Evolutionary conservation across 2,888 invertebrate genomes (phyloP), one percentile per base, ranked within the genome.

Genomic region (Heliconius charithonia): DNA sequence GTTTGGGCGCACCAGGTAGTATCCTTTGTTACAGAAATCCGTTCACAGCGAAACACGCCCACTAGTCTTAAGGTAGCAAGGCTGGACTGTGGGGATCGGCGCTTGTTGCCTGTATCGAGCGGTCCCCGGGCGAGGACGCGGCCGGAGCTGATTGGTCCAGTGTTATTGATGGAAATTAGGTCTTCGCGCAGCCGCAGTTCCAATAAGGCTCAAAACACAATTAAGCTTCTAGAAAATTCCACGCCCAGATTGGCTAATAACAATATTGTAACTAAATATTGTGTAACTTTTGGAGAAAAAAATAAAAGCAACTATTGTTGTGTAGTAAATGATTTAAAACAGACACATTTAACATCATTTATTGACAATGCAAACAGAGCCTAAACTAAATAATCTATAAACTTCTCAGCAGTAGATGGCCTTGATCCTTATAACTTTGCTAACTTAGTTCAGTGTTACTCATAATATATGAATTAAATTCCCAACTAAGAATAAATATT

Each of bases 41-140:
- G 25, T 63, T 25, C 13, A 19, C 71, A 56, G 41, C 27, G 16
- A 41, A 41, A 74, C 73, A 45, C 62, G 45, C 10, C 65, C 22
- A 25, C 41, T 65, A 65, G 27, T 22, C 25, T 32, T 22, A 7
- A 63, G 63, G 27, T 74, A 27, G 22, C 62, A 22, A 74, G 29
- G 45, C 63, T 63, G 27, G 22, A 74, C 74, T 74, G 65, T 25
- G 73, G 63, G 22, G n/a, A 22, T 22, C n/a, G 29, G 56, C 25
- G 41, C 29, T 22, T 65, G 63, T 65, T 74, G 27, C 22, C 27
- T 37, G n/a, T 63, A 74, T 72, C 45, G 45, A 37, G 65, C 62
- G 74, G 65, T 22, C 74, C 63, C 62, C 22, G 74, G 63, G n/a
- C 22, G 37, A 27, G 74, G 22, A 74, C 74, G 74, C 74, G 65